Base-by-base conservation (phyloP, 2,113 vertebrate species). In the Oceanites oceanicus region DNA sequence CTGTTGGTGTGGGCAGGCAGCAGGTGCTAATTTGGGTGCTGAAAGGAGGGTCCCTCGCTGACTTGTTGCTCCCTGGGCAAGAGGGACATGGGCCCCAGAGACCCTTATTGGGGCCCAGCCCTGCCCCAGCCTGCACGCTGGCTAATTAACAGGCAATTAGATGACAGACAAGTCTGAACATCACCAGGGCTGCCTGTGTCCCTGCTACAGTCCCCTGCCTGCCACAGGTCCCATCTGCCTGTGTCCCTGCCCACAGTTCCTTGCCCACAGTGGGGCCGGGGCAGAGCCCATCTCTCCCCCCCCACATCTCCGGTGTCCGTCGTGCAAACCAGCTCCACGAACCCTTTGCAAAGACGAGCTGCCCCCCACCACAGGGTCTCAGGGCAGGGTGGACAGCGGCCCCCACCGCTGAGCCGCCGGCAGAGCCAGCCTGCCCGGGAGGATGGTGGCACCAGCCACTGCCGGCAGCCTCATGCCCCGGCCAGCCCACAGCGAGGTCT, bases 381-480 rank as follows among this genome's bases (percentile, higher is more conserved):
- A 0, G 56, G 80, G 11, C 56, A 58, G 26, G 32, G n/a, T 29
- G 50, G 79, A 62, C 47, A 89, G 15, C 13, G 0, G 32, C 19
- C 26, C 8, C 56, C 45, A 5, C 0, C 3, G 8, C 32, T 1
- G 10, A 88, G 36, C 18, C 40, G 25, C 27, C 4, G 1, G 4
- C 74, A 40, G 49, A 66, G 34, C 34, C 72, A 45, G 38, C 22
- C 22, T 10, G 36, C 32, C 73, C 2, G 1, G 56, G n/a, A 13
- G 42, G 38, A 66, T 0, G 5, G 67, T 11, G 25, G 34, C 53
- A 61, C 40, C 27, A 19, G 1, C 29, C 38, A 30, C 11, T 4
- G 0, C 82, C n/a, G 61, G 75, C 61, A 4, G 1, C n/a, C 38
- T 20, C 3, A 2, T 10, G 4, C 10, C 53, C 40, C 2, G 6